Evolutionary conservation across 1,140 invertebrate species (phyloP).

Genomic region (Cephus cinctus): DNA sequence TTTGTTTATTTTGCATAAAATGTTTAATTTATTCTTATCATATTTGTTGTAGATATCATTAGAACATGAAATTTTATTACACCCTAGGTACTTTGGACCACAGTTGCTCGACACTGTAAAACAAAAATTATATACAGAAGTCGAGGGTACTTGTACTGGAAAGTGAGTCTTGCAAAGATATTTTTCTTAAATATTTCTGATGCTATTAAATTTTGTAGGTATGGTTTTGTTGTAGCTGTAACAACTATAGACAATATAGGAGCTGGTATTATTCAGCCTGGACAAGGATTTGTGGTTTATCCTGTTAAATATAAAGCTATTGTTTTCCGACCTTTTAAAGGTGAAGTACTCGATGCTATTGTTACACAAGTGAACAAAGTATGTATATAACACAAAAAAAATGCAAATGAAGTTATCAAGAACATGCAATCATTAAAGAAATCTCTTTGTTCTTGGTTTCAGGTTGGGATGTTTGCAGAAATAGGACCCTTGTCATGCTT

Average conservation of each 20-base stretch:
- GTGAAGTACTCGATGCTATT: constrained; percentile 97
- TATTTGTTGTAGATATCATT: constrained; percentile 88
- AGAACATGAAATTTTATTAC: constrained; percentile 97
- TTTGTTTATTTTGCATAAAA: too few relatives aligned
- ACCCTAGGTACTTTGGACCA: constrained; percentile 98
- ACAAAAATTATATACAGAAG: constrained; percentile 97
- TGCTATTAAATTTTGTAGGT: constrained; percentile 68
- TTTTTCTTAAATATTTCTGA: too few relatives aligned
- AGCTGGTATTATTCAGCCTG: constrained; percentile 96
- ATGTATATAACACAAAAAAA: too few relatives aligned
- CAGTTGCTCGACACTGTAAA: constrained; percentile 97
- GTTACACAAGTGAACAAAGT: constrained; percentile 99
- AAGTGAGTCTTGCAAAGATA: too few relatives aligned
- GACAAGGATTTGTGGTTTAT: constrained; percentile 97
- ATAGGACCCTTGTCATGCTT: constrained; percentile 99
- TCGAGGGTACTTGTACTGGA: constrained; percentile 99
- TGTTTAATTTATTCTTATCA: too few relatives aligned
- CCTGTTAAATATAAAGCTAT: constrained; percentile 99
- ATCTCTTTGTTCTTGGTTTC: too few relatives aligned
- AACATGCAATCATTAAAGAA: too few relatives aligned
- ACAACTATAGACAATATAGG: constrained; percentile 99
- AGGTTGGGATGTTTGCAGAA: constrained; percentile 98
- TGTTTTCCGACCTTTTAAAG: constrained; percentile 99
- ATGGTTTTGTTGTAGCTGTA: constrained; percentile 99
- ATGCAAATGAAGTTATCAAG: too few relatives aligned